phyloP scores from a whole-genome alignment of 2,888 invertebrate genomes.

The Schizaphis graminum region DNA sequence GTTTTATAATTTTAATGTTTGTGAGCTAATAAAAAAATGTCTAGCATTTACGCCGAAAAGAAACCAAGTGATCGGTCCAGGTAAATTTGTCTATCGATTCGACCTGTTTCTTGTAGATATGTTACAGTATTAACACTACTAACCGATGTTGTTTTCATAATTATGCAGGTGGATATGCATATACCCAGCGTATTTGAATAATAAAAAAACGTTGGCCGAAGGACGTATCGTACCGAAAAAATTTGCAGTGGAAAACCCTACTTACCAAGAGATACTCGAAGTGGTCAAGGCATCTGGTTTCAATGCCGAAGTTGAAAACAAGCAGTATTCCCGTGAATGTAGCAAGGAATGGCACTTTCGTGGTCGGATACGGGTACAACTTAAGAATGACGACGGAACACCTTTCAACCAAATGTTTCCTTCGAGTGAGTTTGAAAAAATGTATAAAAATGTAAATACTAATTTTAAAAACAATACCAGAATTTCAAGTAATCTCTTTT shows the following conservation, averaged over 20 bases:
- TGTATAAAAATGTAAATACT: not conserved
- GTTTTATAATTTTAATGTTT: conserved; percentile 26
- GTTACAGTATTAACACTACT: not conserved
- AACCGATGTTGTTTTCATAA: conserved; percentile 63
- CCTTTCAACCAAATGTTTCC: conserved; percentile 80
- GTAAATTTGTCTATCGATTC: conserved; percentile 26
- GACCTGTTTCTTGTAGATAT: not conserved
- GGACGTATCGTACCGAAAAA: conserved; percentile 88
- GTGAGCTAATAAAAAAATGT: not conserved
- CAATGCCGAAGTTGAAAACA: conserved; percentile 90
- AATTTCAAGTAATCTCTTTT: not conserved
- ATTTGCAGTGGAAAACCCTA: conserved; percentile 94
- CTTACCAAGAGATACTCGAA: conserved; percentile 94
- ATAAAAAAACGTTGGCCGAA: conserved; percentile 89
- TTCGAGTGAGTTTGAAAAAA: conserved; percentile 72
- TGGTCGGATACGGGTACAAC: conserved; percentile 92
- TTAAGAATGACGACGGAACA: conserved; percentile 90
- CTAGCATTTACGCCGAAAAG: conserved; percentile 55
- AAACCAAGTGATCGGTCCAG: conserved; percentile 66
- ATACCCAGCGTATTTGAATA: conserved; percentile 96
- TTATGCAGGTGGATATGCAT: conserved; percentile 91
- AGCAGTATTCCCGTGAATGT: conserved; percentile 89
- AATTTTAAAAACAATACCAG: not conserved
- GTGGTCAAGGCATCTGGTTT: conserved; percentile 88
- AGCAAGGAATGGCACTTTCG: conserved; percentile 89